Evolutionary conservation across 2,888 invertebrate species (phyloP).

Genomic region (Cancer borealis): DNA sequence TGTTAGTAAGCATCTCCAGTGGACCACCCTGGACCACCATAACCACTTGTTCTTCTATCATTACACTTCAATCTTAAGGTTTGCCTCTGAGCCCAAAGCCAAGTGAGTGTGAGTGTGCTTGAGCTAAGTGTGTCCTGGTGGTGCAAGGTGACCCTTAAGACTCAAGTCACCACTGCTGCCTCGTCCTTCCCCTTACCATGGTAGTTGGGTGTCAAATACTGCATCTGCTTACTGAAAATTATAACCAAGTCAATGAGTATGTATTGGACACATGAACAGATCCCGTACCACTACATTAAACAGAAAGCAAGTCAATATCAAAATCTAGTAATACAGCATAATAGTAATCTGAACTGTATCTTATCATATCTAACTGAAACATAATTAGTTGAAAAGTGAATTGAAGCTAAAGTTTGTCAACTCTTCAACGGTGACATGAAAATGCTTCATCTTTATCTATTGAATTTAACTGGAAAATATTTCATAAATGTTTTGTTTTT

Average conservation of each 20-base stretch:
- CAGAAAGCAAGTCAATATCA: background rate
- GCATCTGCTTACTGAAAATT: slow-evolving; percentile 76
- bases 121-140: slow-evolving; percentile 33
- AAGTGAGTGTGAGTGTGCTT: background rate
- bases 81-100: background rate
- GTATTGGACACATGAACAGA: background rate
- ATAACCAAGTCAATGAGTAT: background rate
- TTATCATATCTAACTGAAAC: background rate
- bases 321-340: background rate
- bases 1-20: background rate
- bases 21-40: background rate
- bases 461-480: background rate
- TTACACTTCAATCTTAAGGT: background rate
- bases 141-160: slow-evolving; percentile 37
- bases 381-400: background rate
- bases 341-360: background rate
- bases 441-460: background rate
- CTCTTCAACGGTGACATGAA: background rate
- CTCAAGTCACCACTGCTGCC: slow-evolving; percentile 61
- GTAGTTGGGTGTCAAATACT: slow-evolving; percentile 77
- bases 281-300: background rate
- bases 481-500: background rate
- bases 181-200: slow-evolving; percentile 73
- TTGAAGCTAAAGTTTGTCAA: background rate
- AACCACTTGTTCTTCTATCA: background rate